Conservation (phyloP, 2,113 vertebrate species). For the Sialia sialis region DNA sequence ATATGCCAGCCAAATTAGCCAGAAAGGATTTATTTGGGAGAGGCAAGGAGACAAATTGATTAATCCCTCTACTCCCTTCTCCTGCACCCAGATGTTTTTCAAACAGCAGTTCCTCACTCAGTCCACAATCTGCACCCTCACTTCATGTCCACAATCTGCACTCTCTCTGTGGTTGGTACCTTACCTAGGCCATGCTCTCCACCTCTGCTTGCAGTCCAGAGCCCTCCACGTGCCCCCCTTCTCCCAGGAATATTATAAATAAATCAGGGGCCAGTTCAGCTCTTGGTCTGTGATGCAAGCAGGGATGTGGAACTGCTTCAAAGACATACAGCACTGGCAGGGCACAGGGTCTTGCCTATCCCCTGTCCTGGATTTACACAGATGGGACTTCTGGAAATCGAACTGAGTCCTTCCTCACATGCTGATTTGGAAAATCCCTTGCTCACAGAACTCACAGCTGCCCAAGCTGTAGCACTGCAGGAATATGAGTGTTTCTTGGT, state of each 20-base stretch:
- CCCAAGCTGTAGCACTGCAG: background rate
- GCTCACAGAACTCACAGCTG: background rate
- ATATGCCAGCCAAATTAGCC: background rate
- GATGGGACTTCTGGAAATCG: background rate
- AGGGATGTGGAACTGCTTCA: background rate
- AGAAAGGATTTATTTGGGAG: background rate
- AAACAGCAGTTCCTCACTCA: rapidly evolving
- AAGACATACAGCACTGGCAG: rapidly evolving
- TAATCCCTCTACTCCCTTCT: background rate
- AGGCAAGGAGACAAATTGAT: background rate
- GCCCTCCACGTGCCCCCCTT: rapidly evolving
- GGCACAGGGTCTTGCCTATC: background rate
- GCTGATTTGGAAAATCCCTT: background rate
- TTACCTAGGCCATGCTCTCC: rapidly evolving
- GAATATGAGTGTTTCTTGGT: background rate
- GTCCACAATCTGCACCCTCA: too few species aligned
- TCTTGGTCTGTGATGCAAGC: background rate
- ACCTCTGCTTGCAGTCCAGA: background rate
- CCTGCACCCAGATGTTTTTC: background rate
- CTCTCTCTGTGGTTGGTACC: background rate
- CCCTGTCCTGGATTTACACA: background rate
- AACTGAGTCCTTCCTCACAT: background rate
- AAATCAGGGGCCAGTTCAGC: background rate
- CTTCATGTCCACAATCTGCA: rapidly evolving
- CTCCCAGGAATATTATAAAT: background rate